Evolutionary conservation across 2,888 invertebrate genomes (phyloP).

Genomic region (Catocala sponsa): DNA sequence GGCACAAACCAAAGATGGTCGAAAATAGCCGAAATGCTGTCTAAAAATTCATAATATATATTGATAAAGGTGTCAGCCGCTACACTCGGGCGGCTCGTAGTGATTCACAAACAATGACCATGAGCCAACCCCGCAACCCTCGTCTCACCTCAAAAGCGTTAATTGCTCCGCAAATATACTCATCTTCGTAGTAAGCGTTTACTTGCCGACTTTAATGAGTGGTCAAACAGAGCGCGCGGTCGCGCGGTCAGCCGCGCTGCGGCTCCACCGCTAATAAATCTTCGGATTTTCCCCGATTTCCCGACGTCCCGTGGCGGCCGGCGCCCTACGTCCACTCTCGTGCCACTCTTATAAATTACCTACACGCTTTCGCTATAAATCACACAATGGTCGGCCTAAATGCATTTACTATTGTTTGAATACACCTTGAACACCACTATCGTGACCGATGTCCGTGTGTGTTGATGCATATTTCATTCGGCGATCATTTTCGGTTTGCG

Average conservation of each 20-base stretch:
- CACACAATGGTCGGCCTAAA: conserved; percentile 83
- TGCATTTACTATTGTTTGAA: conserved; percentile 87
- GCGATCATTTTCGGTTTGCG: conserved; percentile 57
- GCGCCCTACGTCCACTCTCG: conserved; percentile 72
- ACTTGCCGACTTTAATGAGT: conserved; percentile 85
- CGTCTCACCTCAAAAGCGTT: conserved; percentile 83
- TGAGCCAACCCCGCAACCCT: conserved; percentile 71
- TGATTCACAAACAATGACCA: conserved; percentile 75
- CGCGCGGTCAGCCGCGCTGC: conserved; percentile 76
- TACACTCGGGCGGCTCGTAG: conserved; percentile 54
- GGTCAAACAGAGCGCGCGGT: conserved; percentile 80
- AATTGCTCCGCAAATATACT: conserved; percentile 87
- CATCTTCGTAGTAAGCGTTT: conserved; percentile 85
- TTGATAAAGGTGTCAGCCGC: conserved; percentile 40
- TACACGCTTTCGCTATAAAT: conserved; percentile 86
- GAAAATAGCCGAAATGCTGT: conserved; percentile 53
- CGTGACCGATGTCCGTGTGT: conserved; percentile 60
- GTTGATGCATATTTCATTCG: conserved; percentile 68
- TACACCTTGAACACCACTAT: conserved; percentile 75
- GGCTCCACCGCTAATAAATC: conserved; percentile 82
- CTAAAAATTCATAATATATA: conserved; percentile 40
- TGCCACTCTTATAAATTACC: conserved; percentile 86
- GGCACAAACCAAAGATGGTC: conserved; percentile 62
- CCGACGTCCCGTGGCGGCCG: conserved; percentile 76
- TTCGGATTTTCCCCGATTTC: conserved; percentile 85